phyloP scores from a whole-genome alignment of 2,113 vertebrate genomes.

The Psilopogon haemacephalus region DNA sequence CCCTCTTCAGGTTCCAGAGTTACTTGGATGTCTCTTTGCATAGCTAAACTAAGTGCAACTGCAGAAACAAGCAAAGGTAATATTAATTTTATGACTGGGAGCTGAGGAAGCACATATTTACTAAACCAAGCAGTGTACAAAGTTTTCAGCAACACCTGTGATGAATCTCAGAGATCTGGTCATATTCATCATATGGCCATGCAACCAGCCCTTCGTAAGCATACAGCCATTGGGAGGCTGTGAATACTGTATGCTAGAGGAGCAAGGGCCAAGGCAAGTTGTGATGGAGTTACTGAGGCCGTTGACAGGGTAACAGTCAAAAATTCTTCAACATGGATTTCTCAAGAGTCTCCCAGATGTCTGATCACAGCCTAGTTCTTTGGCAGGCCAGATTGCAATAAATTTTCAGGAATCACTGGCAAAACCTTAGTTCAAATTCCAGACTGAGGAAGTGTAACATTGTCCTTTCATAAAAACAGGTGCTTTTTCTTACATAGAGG shows the following conservation, averaged over 20 bases:
- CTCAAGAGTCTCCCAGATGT: background rate
- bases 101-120: background rate
- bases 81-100: background rate
- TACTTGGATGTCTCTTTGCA: background rate
- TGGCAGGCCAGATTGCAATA: background rate
- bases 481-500: background rate
- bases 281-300: background rate
- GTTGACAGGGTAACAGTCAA: background rate
- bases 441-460: background rate
- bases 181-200: background rate
- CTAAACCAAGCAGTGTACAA: background rate
- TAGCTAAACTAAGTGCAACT: background rate
- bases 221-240: background rate
- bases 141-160: background rate
- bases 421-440: background rate
- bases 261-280: background rate
- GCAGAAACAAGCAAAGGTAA: background rate
- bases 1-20: background rate
- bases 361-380: background rate
- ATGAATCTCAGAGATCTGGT: background rate
- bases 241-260: background rate
- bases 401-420: background rate
- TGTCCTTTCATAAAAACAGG: background rate
- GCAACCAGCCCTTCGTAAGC: background rate
- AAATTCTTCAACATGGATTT: background rate